Conservation (phyloP, 2,113 vertebrate genomes). For the Coptodon bakossiorum region DNA sequence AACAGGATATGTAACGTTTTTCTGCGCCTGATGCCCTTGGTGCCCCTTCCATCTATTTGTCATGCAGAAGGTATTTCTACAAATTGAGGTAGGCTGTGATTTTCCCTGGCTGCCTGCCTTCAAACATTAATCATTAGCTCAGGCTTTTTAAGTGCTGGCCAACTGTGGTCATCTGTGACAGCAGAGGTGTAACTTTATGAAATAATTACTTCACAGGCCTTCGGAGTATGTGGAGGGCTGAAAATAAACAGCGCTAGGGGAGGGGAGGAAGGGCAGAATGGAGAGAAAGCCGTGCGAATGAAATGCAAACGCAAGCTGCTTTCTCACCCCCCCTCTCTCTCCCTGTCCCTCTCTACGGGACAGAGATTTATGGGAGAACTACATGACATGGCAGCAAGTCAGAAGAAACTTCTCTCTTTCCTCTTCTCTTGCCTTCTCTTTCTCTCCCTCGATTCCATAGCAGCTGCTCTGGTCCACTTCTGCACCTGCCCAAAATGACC, state of each 20-base stretch:
- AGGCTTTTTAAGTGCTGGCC: constrained; percentile 58
- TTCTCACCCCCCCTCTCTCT: background rate
- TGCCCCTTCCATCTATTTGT: background rate
- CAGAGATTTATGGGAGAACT: constrained; percentile 77
- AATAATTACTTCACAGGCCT: constrained; percentile 66
- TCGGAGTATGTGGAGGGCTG: constrained; percentile 52
- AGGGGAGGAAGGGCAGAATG: background rate
- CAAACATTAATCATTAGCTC: constrained; percentile 46
- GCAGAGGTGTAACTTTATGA: constrained; percentile 70
- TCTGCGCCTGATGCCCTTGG: background rate
- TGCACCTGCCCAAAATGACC: constrained; percentile 49
- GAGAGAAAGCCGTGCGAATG: constrained; percentile 20
- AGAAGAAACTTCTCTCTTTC: constrained; percentile 60
- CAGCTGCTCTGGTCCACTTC: constrained; percentile 70
- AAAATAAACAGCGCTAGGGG: constrained; percentile 67
- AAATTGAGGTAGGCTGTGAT: constrained; percentile 31
- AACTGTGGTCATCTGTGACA: constrained; percentile 48
- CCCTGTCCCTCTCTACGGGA: constrained; percentile 12
- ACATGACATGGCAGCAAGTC: constrained; percentile 71
- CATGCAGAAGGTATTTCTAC: constrained; percentile 25
- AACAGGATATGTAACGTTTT: background rate
- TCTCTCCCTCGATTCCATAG: constrained; percentile 27
- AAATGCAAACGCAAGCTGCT: constrained; percentile 36
- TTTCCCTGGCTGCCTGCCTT: constrained; percentile 41
- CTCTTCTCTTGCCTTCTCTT: background rate